Evolutionary conservation across 1,140 invertebrate species (phyloP), one percentile per base, ranked within the genome.

Genomic region (Nomia melanderi): DNA sequence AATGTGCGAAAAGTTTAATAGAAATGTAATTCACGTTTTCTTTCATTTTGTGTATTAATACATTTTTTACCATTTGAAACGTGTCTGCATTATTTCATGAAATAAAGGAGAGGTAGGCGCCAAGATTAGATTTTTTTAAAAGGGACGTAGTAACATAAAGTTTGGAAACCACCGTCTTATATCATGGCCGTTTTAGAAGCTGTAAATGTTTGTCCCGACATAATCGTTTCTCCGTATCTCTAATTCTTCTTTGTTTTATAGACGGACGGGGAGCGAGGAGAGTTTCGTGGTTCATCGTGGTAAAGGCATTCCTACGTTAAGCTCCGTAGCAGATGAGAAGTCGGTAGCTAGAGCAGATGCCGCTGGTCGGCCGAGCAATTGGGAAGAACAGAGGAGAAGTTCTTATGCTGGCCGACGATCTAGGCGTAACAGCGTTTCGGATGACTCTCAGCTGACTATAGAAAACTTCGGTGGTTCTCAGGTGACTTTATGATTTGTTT

Each of bases 391-490:
- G 81, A 94, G 95, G 84, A 93, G 95, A 88, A 93, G 93, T 41
- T 96, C 95, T 84, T 97, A 96, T 89, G 96, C 96, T 54, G 97
- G 96, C 60, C 93, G 97, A 57, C 94, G 97, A 36, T 97, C 96
- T 12, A 93, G 97, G 41, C 93, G 97, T 57, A 97, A 97, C 88
- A 98, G 97, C 56, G 93, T 97, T 60, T 95, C 96, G 50, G 97
- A 98, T 87, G 97, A 98, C 87, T 97, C 96, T 36, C 96, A 97
- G 90, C 91, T 98, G 77, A 98, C 97, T 0, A 96, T 98, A 36
- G 97, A 98, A 93, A 98, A 98, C 91, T 97, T 98, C 92, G 97
- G 97, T 36, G 97, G 96, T 60, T 96, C 95, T 84, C 96, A 97
- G 93, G 96, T 92, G 83, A 25, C 53, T 25, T 7, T 23, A 12